Evolutionary conservation across 1,140 invertebrate species (phyloP).

Genomic region (Diorhabda sublineata): DNA sequence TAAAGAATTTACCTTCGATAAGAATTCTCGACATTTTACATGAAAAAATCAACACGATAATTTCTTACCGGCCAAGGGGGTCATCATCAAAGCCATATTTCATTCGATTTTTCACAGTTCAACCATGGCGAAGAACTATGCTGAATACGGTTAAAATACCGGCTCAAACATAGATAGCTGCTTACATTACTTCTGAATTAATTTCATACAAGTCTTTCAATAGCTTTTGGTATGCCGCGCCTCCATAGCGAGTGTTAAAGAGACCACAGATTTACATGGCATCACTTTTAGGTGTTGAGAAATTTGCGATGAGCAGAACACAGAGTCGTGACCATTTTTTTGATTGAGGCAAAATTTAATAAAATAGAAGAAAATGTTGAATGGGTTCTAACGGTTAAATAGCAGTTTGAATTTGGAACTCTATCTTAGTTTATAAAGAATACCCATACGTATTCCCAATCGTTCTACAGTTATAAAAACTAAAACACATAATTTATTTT

Average conservation of each 20-base stretch:
- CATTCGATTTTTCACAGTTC: constrained; percentile 7
- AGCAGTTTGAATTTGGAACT: no score
- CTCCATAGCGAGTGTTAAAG: not conserved
- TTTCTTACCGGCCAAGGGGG: not conserved
- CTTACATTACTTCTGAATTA: constrained; percentile 22
- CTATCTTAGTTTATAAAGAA: no score
- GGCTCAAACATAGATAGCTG: constrained; percentile 10
- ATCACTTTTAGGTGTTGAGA: no score
- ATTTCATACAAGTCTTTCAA: constrained; percentile 20
- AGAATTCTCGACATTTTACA: not conserved
- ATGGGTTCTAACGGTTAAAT: no score
- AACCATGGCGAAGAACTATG: not conserved
- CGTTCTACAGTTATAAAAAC: no score
- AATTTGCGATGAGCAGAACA: no score
- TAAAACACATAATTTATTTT: no score
- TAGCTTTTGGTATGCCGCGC: constrained; percentile 13
- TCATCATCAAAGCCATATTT: constrained; percentile 1
- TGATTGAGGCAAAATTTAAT: no score
- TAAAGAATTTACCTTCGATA: not conserved
- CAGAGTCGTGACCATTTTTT: no score
- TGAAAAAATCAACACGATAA: not conserved
- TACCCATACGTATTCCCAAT: no score
- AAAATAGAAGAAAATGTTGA: no score
- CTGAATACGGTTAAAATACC: constrained; percentile 13
- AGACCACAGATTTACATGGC: not conserved